phyloP scores from a whole-genome alignment of 2,797 vertebrate genomes.

The Phoeniculus purpureus region DNA sequence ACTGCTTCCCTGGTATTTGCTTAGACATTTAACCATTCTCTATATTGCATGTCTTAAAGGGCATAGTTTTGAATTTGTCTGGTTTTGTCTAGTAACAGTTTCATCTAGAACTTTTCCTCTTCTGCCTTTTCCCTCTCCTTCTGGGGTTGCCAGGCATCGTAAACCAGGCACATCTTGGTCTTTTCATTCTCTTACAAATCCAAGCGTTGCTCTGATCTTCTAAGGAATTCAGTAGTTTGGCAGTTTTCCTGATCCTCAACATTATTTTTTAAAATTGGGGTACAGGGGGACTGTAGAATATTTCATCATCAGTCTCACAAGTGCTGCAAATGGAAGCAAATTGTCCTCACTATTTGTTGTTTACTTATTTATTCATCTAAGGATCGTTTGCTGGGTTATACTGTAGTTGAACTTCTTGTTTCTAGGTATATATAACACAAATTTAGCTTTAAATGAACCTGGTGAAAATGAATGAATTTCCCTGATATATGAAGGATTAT shows the following conservation, averaged over 20 bases:
- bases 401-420: background rate
- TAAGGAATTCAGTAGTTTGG: background rate
- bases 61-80: background rate
- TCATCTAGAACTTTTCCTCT: background rate
- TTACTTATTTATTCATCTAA: background rate
- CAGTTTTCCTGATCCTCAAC: background rate
- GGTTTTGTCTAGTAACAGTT: background rate
- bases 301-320: background rate
- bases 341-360: background rate
- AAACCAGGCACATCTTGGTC: background rate
- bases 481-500: background rate
- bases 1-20: background rate
- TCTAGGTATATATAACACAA: background rate
- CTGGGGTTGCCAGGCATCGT: rapidly evolving
- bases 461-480: conserved; percentile 25
- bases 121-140: background rate
- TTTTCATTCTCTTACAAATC: background rate
- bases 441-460: conserved; percentile 1
- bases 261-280: background rate
- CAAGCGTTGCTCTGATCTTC: background rate
- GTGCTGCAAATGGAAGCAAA: background rate
- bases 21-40: background rate
- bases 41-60: background rate
- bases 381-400: background rate
- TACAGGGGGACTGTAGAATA: background rate